Evolutionary conservation across 2,888 invertebrate species (phyloP), one percentile per base, ranked within the genome.

Genomic region (Corbicula japonica): DNA sequence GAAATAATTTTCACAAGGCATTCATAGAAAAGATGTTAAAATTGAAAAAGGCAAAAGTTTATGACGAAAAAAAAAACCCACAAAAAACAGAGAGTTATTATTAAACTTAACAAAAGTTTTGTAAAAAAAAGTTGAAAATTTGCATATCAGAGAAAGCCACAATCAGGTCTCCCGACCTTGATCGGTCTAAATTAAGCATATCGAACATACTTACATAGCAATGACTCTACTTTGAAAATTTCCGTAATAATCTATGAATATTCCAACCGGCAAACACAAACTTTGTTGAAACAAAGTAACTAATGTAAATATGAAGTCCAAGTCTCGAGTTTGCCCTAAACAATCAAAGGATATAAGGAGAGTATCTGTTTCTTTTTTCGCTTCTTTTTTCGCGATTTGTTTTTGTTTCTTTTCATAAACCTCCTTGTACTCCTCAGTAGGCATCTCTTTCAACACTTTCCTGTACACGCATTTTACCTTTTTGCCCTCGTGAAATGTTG

Each of bases 181-280:
- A n/a, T n/a, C n/a, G n/a, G n/a, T n/a, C n/a, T n/a, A n/a, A n/a
- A n/a, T n/a, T n/a, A n/a, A n/a, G n/a, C n/a, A n/a, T n/a, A 63
- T 18, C 26, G 2, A 30, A 28, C 30, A 34, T 63, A 70, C 70
- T 61, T 70, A 70, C 90, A 90, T 87, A 0, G 88, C 86, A 4
- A 90, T 62, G 0, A 90, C 85, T 8, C 90, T 76, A 8, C 88
- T 88, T 30, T 87, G 72, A 12, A 88, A 88, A 2, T 89, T 89
- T n/a, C 90, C 90, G 63, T 86, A 88, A 44, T 75, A 84, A 75
- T 90, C 90, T 44, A 85, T 76, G 70, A 89, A 87, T 46, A 87
- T 75, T 21, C 89, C 89, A 0, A 89, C 30, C 2, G 89, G 89
- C 28, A 89, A 68, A 41, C 86, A 81, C 23, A 89, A 69, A 2